Evolutionary conservation across 1,140 invertebrate species (phyloP).

Genomic region (Tetraneura akinire): DNA sequence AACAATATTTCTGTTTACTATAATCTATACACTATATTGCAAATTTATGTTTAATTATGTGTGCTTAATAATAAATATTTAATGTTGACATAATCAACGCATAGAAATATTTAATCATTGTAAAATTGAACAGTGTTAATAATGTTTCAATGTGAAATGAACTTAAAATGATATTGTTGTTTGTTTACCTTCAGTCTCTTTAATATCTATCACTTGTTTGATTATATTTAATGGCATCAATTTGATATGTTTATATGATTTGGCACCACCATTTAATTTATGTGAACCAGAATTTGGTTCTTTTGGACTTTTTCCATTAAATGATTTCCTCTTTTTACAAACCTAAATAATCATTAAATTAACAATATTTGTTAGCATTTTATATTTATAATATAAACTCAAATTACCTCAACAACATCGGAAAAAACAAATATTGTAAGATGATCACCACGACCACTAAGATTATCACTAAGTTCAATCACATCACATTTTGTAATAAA

Average conservation of each 20-base stretch:
- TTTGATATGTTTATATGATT: constrained; percentile 88
- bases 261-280: constrained; percentile 67
- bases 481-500: constrained; percentile 88
- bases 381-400: constrained; percentile 55
- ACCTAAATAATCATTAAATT: constrained; percentile 58
- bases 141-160: no score
- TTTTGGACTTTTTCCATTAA: constrained; percentile 72
- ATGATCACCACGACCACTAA: constrained; percentile 83
- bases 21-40: no score
- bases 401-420: constrained; percentile 84
- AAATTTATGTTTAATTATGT: no score
- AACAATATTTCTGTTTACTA: no score
- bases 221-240: constrained; percentile 84
- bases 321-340: constrained; percentile 78
- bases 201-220: constrained; percentile 86
- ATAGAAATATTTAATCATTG: no score
- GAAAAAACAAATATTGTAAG: constrained; percentile 90
- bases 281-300: constrained; percentile 62
- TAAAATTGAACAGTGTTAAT: no score
- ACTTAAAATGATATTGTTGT: background rate
- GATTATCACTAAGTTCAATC: constrained; percentile 80
- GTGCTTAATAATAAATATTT: no score
- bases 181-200: constrained; percentile 69
- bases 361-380: background rate
- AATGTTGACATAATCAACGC: no score